Base-by-base conservation (phyloP, 2,888 invertebrate species). In the Drosophila setosimentum region DNA sequence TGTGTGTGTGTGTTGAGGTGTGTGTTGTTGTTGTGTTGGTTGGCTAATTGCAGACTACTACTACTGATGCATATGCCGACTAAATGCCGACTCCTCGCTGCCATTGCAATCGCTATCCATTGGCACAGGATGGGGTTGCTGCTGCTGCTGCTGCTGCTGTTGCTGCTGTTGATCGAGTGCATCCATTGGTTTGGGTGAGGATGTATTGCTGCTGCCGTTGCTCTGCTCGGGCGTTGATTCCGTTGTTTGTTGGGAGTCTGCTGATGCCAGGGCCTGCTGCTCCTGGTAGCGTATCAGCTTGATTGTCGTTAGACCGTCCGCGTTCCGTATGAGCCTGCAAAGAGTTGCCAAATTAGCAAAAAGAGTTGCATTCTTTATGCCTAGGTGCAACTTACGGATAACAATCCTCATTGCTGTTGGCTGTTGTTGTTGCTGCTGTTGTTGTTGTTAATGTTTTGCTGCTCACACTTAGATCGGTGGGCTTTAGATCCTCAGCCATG, bases 391-490 rank as follows among this genome's bases (percentile, higher is more conserved):
- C 93, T 92, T 91, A 93, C 93, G 93, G 93, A 88, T 93, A 93
- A 68, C 93, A 93, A 80, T 93, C 93, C 79, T 91, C 92, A 55
- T 72, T 68, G 67, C 57, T 61, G 49, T 45, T 45, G 8, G 24
- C 45, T 24, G 45, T 3, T 45, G 45, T 7, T 21, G 21, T 21
- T 42, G 42, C 18, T 37, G 37, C 6, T 45, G 45, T 45, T 45
- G 45, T 8, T 16, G 45, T 16, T 45, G 45, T 16, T 8, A 64
- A 72, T 57, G 67, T 79, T 35, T 90, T 90, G 73, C 91, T 84
- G 84, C 82, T 82, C 32, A 93, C 95, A 90, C 96, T 96, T 78
- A 96, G 93, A 91, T 96, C 96, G 51, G 96, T 96, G 62, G 96
- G 96, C 71, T 93, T 93, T 94, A 95, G 95, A 84, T 96, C 95